These are phyloP conservation scores for Perca schrenkii DNA, from an alignment of 2,113 vertebrate genomes.

Conservation along the genomic window DNA sequence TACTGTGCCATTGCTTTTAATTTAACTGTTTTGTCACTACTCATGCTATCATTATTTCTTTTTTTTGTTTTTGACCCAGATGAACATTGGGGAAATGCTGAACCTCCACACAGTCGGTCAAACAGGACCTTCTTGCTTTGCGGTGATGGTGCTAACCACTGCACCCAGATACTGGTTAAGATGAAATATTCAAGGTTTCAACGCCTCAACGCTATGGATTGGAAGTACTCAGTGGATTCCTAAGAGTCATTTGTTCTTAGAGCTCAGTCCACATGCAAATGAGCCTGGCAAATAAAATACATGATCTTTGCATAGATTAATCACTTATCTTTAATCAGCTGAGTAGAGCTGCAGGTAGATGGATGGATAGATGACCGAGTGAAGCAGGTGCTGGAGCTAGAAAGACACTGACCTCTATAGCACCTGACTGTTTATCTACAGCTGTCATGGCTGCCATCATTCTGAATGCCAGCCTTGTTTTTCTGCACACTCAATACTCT, in stretches of 20 bases:
- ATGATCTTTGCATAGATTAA: slow-evolving; percentile 52
- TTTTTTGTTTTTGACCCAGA: too few species aligned
- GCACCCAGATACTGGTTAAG: not conserved
- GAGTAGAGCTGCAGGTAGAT: slow-evolving; percentile 40
- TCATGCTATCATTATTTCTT: too few species aligned
- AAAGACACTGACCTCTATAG: slow-evolving; percentile 53
- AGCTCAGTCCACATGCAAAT: slow-evolving; percentile 68
- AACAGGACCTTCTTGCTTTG: not conserved
- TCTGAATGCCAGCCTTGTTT: slow-evolving; percentile 61
- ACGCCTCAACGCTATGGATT: slow-evolving; percentile 24
- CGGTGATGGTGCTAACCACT: not conserved
- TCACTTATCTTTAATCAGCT: slow-evolving; percentile 67
- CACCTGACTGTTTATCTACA: slow-evolving; percentile 66
- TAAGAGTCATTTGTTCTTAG: slow-evolving; percentile 52
- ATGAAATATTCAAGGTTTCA: slow-evolving; percentile 6
- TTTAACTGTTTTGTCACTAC: not conserved
- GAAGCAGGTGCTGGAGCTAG: slow-evolving; percentile 43
- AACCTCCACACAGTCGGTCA: not conserved
- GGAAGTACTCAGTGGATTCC: slow-evolving; percentile 5
- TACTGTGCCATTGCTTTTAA: not conserved
- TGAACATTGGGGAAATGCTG: too few species aligned
- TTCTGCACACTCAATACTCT: slow-evolving; percentile 23
- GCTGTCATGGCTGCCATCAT: slow-evolving; percentile 50
- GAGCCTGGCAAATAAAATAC: slow-evolving; percentile 49
- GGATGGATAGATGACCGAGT: slow-evolving; percentile 40